These are phyloP conservation scores for Clanis bilineata DNA, from an alignment of 2,888 invertebrate genomes.

Conservation along the genomic window DNA sequence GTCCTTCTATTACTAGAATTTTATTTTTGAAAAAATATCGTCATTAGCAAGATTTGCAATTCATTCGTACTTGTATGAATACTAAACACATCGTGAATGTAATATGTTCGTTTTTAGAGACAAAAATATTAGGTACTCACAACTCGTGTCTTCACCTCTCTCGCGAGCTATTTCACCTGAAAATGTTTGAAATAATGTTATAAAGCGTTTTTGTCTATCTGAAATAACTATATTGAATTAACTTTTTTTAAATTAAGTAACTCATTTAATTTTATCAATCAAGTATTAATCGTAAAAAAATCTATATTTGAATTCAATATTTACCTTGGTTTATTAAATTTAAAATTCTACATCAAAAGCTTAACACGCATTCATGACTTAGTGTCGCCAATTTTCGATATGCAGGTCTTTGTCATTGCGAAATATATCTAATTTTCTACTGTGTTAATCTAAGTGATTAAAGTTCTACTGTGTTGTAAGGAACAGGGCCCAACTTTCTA, in stretches of 20 bases:
- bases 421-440: not conserved
- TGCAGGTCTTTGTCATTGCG: not conserved
- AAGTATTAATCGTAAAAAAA: not conserved
- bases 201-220: constrained; percentile 5
- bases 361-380: constrained; percentile 60
- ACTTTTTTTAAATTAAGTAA: constrained; percentile 9
- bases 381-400: constrained; percentile 43
- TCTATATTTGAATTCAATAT: constrained; percentile 1
- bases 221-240: not conserved
- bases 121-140: constrained; percentile 84
- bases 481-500: constrained; percentile 2
- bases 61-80: too few relatives aligned
- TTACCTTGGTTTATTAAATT: constrained; percentile 6
- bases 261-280: not conserved
- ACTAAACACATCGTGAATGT: too few relatives aligned
- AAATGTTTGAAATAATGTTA: constrained; percentile 52
- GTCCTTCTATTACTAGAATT: too few relatives aligned
- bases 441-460: constrained; percentile 8
- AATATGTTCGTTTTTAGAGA: too few relatives aligned
- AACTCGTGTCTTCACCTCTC: constrained; percentile 88
- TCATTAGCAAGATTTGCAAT: too few relatives aligned
- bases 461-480: not conserved
- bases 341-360: constrained; percentile 67
- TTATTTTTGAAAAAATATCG: too few relatives aligned
- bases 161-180: constrained; percentile 89